phyloP scores from a whole-genome alignment of 37 sponge, comb jelly and placozoan genomes.

The Aplysina aerophoba region DNA sequence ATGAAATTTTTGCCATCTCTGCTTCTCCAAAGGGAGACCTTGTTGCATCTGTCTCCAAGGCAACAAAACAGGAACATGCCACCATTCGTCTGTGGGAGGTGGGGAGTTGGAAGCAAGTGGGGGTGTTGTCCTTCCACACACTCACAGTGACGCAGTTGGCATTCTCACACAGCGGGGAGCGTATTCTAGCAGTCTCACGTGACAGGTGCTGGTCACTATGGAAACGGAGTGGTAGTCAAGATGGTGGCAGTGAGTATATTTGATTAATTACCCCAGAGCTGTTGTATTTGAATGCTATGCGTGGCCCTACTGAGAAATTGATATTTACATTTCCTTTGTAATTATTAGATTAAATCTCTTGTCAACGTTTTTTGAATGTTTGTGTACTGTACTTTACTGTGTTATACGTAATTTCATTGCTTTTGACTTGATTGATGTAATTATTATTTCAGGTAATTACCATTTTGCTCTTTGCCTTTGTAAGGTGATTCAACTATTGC shows the following conservation, averaged over 20 bases:
- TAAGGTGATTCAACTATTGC: too few species aligned
- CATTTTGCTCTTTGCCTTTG: too few species aligned
- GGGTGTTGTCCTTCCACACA: conserved; percentile 61
- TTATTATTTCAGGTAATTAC: too few species aligned
- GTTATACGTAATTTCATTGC: too few species aligned
- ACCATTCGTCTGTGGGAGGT: conserved; percentile 79
- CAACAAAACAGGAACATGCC: conserved; percentile 87
- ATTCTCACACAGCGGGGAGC: conserved; percentile 71
- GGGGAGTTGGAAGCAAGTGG: conserved; percentile 70
- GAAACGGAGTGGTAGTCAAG: conserved; percentile 41
- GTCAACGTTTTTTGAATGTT: too few species aligned
- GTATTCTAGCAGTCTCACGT: conserved; percentile 83
- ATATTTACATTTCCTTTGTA: too few species aligned
- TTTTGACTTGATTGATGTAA: too few species aligned
- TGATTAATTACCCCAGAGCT: not conserved
- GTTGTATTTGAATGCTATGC: too few species aligned
- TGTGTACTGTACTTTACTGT: too few species aligned
- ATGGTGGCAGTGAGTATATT: not conserved
- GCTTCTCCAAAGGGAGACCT: conserved; percentile 56
- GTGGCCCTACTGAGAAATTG: not conserved
- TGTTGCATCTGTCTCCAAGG: conserved; percentile 93
- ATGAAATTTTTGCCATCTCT: conserved; percentile 81
- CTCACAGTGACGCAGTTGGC: conserved; percentile 91
- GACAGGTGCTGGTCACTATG: conserved; percentile 93
- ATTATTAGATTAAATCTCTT: too few species aligned